Percentiles rank a stretch among this genome's conserved stretches.
Evolutionary conservation across 2,888 invertebrate species (phyloP).

Genomic region (Phaedon cochleariae): DNA sequence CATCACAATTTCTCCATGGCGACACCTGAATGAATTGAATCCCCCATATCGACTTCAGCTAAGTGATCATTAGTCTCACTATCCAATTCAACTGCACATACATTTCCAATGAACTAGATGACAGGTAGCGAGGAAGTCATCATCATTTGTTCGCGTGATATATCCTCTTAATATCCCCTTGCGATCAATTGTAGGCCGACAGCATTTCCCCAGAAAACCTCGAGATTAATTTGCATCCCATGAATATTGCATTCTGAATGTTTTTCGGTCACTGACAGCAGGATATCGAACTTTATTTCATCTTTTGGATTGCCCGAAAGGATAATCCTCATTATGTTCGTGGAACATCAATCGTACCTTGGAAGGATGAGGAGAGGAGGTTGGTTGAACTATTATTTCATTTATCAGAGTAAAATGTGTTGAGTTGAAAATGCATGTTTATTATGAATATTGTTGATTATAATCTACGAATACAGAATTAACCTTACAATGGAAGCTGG

Average conservation of each 20-base stretch:
- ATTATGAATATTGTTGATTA: too few relatives aligned
- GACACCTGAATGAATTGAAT: background rate
- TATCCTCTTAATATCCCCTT: slow-evolving; percentile 49
- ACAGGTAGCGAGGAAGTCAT: slow-evolving; percentile 33
- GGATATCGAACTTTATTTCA: background rate
- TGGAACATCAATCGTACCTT: too few relatives aligned
- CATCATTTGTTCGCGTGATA: slow-evolving; percentile 48
- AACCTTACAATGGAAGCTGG: too few relatives aligned
- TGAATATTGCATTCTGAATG: background rate
- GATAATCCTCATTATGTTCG: too few relatives aligned
- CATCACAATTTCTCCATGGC: background rate
- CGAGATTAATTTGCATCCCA: background rate
- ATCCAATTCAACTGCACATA: background rate
- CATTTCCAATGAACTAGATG: slow-evolving; percentile 11
- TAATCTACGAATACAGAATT: too few relatives aligned
- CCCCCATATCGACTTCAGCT: background rate
- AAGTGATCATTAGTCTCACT: background rate
- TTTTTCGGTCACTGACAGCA: background rate
- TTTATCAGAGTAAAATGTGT: too few relatives aligned
- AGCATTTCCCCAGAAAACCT: background rate
- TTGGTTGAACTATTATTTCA: too few relatives aligned
- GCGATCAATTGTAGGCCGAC: slow-evolving; percentile 31
- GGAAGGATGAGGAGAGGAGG: too few relatives aligned
- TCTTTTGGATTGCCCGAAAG: too few relatives aligned
- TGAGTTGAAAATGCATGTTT: too few relatives aligned